Conservation (phyloP, 2,888 invertebrate species). For the Hyalella azteca region DNA sequence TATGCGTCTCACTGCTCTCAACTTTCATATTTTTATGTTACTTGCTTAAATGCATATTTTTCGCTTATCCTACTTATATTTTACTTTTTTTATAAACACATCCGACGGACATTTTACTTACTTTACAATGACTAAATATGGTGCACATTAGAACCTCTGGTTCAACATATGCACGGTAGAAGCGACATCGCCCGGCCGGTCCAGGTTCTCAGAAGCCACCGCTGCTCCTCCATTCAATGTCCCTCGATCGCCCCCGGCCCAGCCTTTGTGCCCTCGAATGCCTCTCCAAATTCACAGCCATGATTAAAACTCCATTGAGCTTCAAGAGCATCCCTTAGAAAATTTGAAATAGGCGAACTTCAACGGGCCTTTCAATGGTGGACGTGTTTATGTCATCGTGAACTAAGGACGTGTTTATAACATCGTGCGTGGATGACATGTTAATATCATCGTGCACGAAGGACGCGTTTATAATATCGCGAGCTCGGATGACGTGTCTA, state of each 20-base stretch:
- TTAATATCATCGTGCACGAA: too few species aligned
- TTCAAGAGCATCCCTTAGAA: constrained; percentile 9
- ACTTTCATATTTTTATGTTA: too few species aligned
- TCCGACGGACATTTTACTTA: background rate
- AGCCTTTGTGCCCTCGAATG: constrained; percentile 22
- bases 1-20: too few species aligned
- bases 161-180: background rate
- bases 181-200: too few species aligned
- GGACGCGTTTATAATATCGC: too few species aligned
- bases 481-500: too few species aligned
- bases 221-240: background rate
- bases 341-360: too few species aligned
- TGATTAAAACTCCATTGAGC: constrained; percentile 30
- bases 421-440: too few species aligned
- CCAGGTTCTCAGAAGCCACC: background rate
- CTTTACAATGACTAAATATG: background rate
- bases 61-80: background rate
- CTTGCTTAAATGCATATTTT: background rate
- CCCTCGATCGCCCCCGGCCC: background rate
- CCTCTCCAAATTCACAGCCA: constrained; percentile 16
- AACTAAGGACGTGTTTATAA: too few species aligned
- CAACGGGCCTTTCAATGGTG: too few species aligned
- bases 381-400: too few species aligned
- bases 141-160: background rate
- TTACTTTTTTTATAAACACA: background rate